These are phyloP conservation scores for Lasioglossum albipes DNA, from an alignment of 1,140 invertebrate genomes.

Conservation along the genomic window DNA sequence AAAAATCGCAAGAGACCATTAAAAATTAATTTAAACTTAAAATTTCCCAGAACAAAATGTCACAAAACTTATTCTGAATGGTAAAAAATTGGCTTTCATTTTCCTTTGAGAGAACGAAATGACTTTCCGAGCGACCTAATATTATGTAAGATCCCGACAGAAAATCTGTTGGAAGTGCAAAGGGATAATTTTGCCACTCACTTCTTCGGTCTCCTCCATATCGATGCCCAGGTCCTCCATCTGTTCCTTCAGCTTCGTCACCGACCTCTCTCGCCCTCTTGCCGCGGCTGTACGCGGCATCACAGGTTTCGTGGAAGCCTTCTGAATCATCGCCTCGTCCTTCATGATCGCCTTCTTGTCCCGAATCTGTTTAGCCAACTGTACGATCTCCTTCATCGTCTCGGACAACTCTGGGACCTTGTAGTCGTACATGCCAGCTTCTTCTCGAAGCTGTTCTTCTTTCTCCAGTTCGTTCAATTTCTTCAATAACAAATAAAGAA, in stretches of 20 bases:
- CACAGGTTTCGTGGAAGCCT: slow-evolving; percentile 90
- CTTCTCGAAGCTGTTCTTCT: slow-evolving; percentile 92
- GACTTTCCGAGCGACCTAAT: no score
- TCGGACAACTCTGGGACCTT: slow-evolving; percentile 94
- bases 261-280: slow-evolving; percentile 87
- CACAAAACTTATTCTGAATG: no score
- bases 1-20: no score
- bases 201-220: slow-evolving; percentile 87
- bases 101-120: no score
- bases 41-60: no score
- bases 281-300: slow-evolving; percentile 89
- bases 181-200: slow-evolving; percentile 64
- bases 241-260: slow-evolving; percentile 85
- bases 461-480: slow-evolving; percentile 95
- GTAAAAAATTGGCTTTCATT: no score
- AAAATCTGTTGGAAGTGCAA: no score
- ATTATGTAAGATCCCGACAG: no score
- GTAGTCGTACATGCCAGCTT: slow-evolving; percentile 93
- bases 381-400: slow-evolving; percentile 91
- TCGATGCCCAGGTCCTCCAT: slow-evolving; percentile 96
- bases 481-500: slow-evolving; percentile 73
- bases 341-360: slow-evolving; percentile 92
- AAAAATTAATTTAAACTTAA: no score
- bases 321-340: slow-evolving; percentile 87
- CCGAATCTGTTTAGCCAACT: slow-evolving; percentile 92